phyloP scores from a whole-genome alignment of 2,797 vertebrate species.

The Hoplostethus mediterraneus region DNA sequence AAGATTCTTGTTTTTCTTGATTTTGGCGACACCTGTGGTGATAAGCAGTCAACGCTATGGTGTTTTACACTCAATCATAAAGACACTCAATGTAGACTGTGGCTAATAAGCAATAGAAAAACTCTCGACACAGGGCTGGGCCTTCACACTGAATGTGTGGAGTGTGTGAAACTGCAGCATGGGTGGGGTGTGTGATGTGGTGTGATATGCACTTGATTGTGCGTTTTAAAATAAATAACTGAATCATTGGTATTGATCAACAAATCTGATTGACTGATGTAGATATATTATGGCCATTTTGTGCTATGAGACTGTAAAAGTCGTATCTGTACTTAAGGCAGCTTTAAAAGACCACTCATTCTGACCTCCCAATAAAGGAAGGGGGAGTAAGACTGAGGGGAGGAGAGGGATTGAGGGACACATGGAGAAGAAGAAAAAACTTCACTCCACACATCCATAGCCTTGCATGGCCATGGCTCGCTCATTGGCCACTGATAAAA shows the following conservation, averaged over 20 bases:
- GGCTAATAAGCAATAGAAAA: too few relatives aligned
- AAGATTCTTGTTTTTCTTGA: too few relatives aligned
- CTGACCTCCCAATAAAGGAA: background rate
- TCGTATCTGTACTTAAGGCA: background rate
- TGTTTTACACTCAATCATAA: too few relatives aligned
- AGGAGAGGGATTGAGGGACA: background rate
- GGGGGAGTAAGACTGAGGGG: background rate
- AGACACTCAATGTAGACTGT: too few relatives aligned
- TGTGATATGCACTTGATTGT: background rate
- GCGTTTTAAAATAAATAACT: background rate
- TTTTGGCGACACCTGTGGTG: too few relatives aligned
- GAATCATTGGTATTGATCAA: background rate
- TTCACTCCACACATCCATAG: background rate
- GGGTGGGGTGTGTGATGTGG: background rate
- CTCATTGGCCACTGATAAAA: constrained; percentile 62
- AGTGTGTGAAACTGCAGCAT: constrained; percentile 29
- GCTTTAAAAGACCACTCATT: background rate
- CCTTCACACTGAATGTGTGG: constrained; percentile 17
- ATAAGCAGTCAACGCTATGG: too few relatives aligned
- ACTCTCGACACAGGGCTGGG: constrained; percentile 9
- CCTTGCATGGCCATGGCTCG: constrained; percentile 20
- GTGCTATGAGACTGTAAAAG: background rate
- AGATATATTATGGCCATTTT: background rate
- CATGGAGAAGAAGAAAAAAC: constrained; percentile 27
- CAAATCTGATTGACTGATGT: background rate